Base-by-base conservation (phyloP, 2,888 invertebrate genomes). In the Rhagophthalmus giganteus region DNA sequence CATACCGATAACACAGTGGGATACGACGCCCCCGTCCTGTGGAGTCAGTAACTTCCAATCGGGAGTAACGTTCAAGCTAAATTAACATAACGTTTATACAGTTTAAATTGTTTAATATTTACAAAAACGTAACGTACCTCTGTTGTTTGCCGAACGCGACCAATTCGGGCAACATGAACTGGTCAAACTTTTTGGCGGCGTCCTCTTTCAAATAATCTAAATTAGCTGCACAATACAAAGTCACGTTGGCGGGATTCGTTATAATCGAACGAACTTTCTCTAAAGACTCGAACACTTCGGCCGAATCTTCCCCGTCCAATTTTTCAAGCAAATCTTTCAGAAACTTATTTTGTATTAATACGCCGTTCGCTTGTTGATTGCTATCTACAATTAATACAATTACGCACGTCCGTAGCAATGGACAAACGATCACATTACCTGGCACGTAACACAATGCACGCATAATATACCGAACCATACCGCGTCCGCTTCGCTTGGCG, bases 261-360 rank as follows among this genome's bases (percentile, higher is more conserved):
- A 93, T 74, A 2, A 75, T 73, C 31, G 74, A 73, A 52, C 87
- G 79, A 0, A 90, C 75, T 3, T 73, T 70, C 57, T 83, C 81
- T 11, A 88, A 78, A 26, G 81, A 79, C 31, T 71, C 65, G 3
- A 82, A 66, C 0, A 80, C 76, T 2, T 78, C 75, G 26, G 79
- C 76, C 0, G 77, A 78, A 14, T 74, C 71, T 11, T 79, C 78
- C 1, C 63, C 53, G 51, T 78, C 79, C 32, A 88, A 67, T 45
- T 78, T 77, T 42, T 83, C 79, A n/a, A 87, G 67, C 9, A 91
- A 67, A 5, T 81, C 77, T 4, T 82, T 83, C 12, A 94, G 78
- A 73, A 93, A 93, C 58, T 81, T 82, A 50, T 87, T 85, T 66
- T 94, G 93, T 0, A 86, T 78, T 9, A 93, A 71, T 62, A 91